Evolutionary conservation across 2,888 invertebrate species (phyloP).

Genomic region (Patella ulyssiponensis): DNA sequence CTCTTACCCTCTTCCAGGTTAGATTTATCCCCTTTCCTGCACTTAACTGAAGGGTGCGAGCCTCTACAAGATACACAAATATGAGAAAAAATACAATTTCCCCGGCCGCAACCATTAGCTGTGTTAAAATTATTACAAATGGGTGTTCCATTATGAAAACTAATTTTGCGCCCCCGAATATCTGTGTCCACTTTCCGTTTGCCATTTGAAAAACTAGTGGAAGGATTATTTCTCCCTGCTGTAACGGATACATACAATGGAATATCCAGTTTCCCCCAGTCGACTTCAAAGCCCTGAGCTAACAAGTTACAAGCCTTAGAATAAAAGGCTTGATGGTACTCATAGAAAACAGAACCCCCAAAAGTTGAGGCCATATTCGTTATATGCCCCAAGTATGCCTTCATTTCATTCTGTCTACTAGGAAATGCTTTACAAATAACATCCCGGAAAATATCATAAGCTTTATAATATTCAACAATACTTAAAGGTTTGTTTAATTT

Average conservation of each 20-base stretch:
- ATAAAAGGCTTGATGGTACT: not conserved
- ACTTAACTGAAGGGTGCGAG: too few species aligned
- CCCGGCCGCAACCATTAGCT: too few species aligned
- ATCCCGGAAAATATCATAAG: not conserved
- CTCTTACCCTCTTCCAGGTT: too few species aligned
- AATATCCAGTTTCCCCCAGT: constrained; percentile 2
- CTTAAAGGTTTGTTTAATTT: too few species aligned
- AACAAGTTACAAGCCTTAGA: not conserved
- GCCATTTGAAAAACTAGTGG: not conserved
- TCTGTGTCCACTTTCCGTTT: not conserved
- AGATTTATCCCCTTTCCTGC: too few species aligned
- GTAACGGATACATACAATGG: not conserved
- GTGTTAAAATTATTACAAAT: too few species aligned
- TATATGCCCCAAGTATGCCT: not conserved
- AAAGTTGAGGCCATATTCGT: not conserved
- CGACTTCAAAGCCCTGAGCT: not conserved
- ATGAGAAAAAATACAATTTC: not conserved
- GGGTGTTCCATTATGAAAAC: not conserved
- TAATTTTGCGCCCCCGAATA: not conserved
- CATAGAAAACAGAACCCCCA: not conserved
- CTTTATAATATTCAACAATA: not conserved
- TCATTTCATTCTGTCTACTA: not conserved
- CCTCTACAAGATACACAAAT: too few species aligned
- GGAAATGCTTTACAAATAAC: not conserved
- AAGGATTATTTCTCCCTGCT: not conserved